Conservation (phyloP, 2,888 invertebrate genomes). For the Papilio demoleus region DNA sequence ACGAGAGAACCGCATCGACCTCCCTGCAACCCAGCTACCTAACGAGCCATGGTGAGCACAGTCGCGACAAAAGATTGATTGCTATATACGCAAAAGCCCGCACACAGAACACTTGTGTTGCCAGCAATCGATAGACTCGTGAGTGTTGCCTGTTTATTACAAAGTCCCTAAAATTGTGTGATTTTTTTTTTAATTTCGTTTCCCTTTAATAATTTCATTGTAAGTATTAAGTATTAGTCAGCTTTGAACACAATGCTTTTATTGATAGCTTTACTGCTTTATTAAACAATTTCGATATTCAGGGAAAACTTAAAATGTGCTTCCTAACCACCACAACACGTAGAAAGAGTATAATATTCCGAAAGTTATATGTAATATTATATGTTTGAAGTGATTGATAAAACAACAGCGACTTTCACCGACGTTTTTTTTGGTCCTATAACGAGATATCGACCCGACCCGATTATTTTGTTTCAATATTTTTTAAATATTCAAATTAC, state of each 20-base stretch:
- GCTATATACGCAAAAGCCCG: slow-evolving; percentile 26
- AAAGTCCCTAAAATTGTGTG: slow-evolving; percentile 1
- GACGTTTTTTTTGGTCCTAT: not conserved
- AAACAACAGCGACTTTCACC: not conserved
- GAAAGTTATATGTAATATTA: not conserved
- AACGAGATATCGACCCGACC: too few species aligned
- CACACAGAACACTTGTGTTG: slow-evolving; percentile 30
- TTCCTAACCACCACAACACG: not conserved
- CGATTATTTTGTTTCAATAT: too few species aligned
- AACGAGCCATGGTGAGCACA: slow-evolving; percentile 33
- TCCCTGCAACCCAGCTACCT: slow-evolving; percentile 30
- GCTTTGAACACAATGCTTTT: too few species aligned
- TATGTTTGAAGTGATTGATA: not conserved
- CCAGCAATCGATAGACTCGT: slow-evolving; percentile 48
- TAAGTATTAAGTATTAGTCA: not conserved
- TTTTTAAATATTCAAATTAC: too few species aligned
- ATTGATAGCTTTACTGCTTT: not conserved
- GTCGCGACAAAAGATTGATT: slow-evolving; percentile 33
- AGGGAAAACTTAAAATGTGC: not conserved
- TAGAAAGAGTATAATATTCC: not conserved
- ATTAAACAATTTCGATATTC: not conserved
- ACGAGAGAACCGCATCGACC: slow-evolving; percentile 36
- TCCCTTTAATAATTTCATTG: not conserved
- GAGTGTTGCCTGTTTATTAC: slow-evolving; percentile 4
- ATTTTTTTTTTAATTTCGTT: not conserved